Conservation (phyloP, 2,888 invertebrate genomes). For the Prostheceraeus crozeri region DNA sequence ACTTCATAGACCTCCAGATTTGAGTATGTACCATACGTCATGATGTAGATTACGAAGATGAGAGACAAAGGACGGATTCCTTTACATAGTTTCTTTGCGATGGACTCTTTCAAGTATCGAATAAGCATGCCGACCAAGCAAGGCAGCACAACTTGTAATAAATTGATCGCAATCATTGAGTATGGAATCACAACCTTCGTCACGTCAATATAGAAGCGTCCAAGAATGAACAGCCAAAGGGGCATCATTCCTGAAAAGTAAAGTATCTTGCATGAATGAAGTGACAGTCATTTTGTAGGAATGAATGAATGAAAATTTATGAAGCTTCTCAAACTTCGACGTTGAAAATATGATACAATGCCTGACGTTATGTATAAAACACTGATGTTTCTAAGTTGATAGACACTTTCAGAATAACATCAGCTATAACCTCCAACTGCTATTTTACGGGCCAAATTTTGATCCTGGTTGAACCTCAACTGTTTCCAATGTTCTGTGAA, state of each 20-base stretch:
- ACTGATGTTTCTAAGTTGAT: too few relatives aligned
- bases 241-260: slow-evolving; percentile 58
- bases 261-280: too few relatives aligned
- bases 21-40: slow-evolving; percentile 48
- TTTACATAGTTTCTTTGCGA: slow-evolving; percentile 43
- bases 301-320: too few relatives aligned
- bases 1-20: slow-evolving; percentile 53
- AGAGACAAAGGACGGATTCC: slow-evolving; percentile 50
- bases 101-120: slow-evolving; percentile 43
- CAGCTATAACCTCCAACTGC: too few relatives aligned
- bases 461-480: too few relatives aligned
- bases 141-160: slow-evolving; percentile 52
- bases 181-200: slow-evolving; percentile 48
- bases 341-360: too few relatives aligned
- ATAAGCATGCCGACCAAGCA: slow-evolving; percentile 53
- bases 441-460: too few relatives aligned
- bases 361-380: too few relatives aligned
- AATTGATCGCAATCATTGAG: slow-evolving; percentile 46
- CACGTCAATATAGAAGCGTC: slow-evolving; percentile 46
- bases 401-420: too few relatives aligned
- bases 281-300: too few relatives aligned
- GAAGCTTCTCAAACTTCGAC: too few relatives aligned
- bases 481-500: too few relatives aligned
- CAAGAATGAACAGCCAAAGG: slow-evolving; percentile 55
- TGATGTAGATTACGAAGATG: slow-evolving; percentile 49